Evolutionary conservation across 2,888 invertebrate species (phyloP), one percentile per base, ranked within the genome.

Genomic region (Hypsopygia costalis): DNA sequence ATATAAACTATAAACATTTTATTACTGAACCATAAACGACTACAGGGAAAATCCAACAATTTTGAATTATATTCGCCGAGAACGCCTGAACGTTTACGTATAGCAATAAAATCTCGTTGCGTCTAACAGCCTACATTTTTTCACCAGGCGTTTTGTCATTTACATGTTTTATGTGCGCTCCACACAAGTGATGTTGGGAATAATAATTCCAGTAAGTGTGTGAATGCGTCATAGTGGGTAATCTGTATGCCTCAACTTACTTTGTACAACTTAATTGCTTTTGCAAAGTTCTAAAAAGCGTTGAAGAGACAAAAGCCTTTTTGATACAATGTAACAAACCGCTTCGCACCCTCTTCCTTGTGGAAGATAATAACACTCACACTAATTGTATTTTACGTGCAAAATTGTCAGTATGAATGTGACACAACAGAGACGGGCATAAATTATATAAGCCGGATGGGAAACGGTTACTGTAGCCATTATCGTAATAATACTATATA

Each of bases 131-230:
- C 27, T 46, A 44, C 58, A 52, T 66, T 69, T 66, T 70, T 56
- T 43, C 27, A 43, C 40, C 47, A 64, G 69, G 65, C 68, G 58
- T 56, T 62, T 52, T 55, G 46, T 62, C 55, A 49, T 58, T 62
- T 51, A 53, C 49, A 61, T 61, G 49, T 52, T 58, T 33, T 39
- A 39, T 39, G 27, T 31, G 31, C 25, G 22, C 52, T 46, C 29
- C 11, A 29, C 43, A 40, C 40, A 31, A 28, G 39, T 37, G 39
- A 22, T 31, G 48, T 43, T 20, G 34, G 31, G 52, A 49, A 51
- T 52, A 49, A 41, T 42, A 49, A 50, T 37, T 40, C 12, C 25
- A 28, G 37, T 36, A 12, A 31, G 32, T 9, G 25, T 32, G 10
- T 21, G 38, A 32, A 21, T 37, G 30, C 16, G 10, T 32, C 22